Conservation (phyloP, 2,797 vertebrate species). For the Pangasius larnaudii region DNA sequence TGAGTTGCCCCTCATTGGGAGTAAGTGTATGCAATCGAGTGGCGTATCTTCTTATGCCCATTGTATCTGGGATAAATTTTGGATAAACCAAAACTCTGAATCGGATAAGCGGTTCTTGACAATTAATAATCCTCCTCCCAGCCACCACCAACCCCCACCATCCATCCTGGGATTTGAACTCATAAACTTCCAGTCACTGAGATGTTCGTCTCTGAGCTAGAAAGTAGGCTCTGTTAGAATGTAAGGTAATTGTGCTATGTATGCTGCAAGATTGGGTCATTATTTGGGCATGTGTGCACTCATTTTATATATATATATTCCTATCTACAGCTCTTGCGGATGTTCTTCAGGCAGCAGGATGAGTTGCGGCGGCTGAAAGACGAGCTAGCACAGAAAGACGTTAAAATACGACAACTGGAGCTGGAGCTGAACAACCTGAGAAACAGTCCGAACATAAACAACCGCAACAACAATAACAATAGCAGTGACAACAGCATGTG, state of each 20-base stretch:
- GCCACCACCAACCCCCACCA: background rate
- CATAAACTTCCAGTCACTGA: background rate
- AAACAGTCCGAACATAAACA: constrained; percentile 83
- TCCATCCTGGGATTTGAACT: background rate
- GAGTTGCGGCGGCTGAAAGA: constrained; percentile 93
- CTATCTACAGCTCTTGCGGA: constrained; percentile 85
- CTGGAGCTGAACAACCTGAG: constrained; percentile 94
- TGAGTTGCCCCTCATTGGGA: background rate
- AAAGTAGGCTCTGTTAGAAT: background rate
- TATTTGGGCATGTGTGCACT: background rate
- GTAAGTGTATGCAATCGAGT: background rate
- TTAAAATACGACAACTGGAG: constrained; percentile 93
- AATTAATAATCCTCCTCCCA: background rate
- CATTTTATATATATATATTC: constrained; percentile 4
- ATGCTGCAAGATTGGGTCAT: background rate
- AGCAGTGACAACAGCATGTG: constrained; percentile 81
- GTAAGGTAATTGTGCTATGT: background rate
- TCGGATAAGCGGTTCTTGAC: background rate
- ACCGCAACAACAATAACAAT: constrained; percentile 63
- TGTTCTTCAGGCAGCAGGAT: constrained; percentile 98
- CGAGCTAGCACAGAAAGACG: constrained; percentile 88
- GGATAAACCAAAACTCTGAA: background rate
- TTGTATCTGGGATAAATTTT: background rate
- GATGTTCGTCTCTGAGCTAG: background rate
- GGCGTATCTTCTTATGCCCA: background rate